phyloP scores from a whole-genome alignment of 2,113 vertebrate genomes.

The Agelaius tricolor region DNA sequence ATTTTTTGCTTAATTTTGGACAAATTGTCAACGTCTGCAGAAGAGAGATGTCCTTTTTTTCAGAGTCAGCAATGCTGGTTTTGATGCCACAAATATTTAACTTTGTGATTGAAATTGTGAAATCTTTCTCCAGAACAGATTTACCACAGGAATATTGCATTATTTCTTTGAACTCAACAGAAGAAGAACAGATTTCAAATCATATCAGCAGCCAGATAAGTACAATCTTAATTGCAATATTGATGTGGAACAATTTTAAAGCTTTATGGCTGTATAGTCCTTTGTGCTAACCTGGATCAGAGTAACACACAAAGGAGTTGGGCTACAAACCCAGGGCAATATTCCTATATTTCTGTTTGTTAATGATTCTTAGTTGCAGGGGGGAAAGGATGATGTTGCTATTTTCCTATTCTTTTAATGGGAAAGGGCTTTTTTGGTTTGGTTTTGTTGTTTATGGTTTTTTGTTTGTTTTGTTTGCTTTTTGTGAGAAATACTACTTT shows the following conservation, averaged over 20 bases:
- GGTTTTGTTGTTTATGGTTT: neutral
- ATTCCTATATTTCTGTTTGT: neutral
- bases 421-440: neutral
- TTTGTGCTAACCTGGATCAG: neutral
- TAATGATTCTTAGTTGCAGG: neutral
- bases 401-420: neutral
- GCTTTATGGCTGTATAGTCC: neutral
- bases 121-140: neutral
- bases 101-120: neutral
- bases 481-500: neutral
- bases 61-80: neutral
- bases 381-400: neutral
- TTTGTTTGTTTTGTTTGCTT: neutral
- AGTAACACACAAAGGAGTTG: neutral
- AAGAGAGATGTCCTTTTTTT: neutral
- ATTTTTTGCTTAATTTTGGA: neutral
- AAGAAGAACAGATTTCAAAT: neutral
- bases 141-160: neutral
- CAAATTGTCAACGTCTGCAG: neutral
- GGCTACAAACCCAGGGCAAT: neutral
- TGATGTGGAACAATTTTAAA: neutral
- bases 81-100: neutral
- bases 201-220: neutral
- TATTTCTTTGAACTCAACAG: neutral
- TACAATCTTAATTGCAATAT: neutral